phyloP scores from a whole-genome alignment of 2,113 vertebrate genomes.

The Nesoenas mayeri region DNA sequence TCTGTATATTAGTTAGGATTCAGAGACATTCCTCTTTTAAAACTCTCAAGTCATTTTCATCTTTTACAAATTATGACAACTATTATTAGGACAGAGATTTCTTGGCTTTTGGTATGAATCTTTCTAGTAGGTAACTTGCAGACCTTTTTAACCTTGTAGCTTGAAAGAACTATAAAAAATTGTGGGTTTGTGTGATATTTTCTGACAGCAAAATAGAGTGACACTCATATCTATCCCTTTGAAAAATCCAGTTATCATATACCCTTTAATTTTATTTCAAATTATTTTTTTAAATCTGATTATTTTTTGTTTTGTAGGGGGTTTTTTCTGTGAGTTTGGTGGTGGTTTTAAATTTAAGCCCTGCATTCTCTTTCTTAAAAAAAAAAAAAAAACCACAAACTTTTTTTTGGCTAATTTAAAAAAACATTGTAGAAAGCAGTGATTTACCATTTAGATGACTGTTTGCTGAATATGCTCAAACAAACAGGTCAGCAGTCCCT shows the following conservation, averaged over 20 bases:
- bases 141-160: not conserved
- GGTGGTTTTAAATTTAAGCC: not conserved
- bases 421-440: not conserved
- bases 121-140: not conserved
- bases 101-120: not conserved
- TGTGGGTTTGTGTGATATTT: not conserved
- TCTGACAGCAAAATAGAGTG: not conserved
- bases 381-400: not conserved
- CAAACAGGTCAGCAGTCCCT: not conserved
- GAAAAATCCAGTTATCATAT: not conserved
- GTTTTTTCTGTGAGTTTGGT: too few relatives aligned
- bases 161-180: not conserved
- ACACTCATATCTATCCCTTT: not conserved
- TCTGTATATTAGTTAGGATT: not conserved
- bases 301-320: too few relatives aligned
- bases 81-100: not conserved
- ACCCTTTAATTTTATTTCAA: not conserved
- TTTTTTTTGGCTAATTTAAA: not conserved
- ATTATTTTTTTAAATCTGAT: not conserved
- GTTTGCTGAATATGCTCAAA: not conserved
- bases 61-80: not conserved
- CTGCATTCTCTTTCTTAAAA: not conserved
- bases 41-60: not conserved
- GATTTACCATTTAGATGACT: not conserved
- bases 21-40: not conserved